A percentile compares a stretch with the other conserved stretches of the same genome.
These are phyloP conservation scores for Aelia acuminata DNA, from an alignment of 2,888 invertebrate genomes.

Conservation along the genomic window DNA sequence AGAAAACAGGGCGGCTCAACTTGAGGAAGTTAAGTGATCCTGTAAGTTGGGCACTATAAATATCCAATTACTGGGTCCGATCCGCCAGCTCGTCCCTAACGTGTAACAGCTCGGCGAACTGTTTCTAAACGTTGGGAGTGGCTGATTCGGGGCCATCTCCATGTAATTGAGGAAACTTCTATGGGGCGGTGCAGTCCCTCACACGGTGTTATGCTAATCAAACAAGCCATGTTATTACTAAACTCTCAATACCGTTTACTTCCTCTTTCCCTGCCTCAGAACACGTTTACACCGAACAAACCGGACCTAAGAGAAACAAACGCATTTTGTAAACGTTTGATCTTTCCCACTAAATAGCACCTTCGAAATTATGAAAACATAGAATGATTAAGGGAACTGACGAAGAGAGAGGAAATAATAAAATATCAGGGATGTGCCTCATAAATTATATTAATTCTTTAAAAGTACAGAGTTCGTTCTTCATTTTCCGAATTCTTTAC, in stretches of 20 bases:
- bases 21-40: slow-evolving; percentile 1
- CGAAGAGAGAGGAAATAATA: too few relatives aligned
- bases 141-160: background rate
- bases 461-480: too few relatives aligned
- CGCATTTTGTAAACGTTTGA: background rate
- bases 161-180: slow-evolving; percentile 20
- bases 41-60: background rate
- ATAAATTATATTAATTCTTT: too few relatives aligned
- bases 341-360: background rate
- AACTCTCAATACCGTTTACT: background rate
- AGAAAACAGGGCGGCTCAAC: background rate
- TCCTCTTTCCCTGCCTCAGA: too few relatives aligned
- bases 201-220: background rate
- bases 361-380: too few relatives aligned
- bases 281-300: background rate
- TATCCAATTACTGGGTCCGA: slow-evolving; percentile 13
- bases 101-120: slow-evolving; percentile 9
- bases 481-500: too few relatives aligned
- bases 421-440: too few relatives aligned
- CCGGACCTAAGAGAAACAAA: background rate
- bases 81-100: background rate
- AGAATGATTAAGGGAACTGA: too few relatives aligned
- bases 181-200: background rate
- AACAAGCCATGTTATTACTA: background rate
- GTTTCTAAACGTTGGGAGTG: background rate